Base-by-base conservation (phyloP, 2,113 vertebrate species). In the Polyodon spathula region DNA sequence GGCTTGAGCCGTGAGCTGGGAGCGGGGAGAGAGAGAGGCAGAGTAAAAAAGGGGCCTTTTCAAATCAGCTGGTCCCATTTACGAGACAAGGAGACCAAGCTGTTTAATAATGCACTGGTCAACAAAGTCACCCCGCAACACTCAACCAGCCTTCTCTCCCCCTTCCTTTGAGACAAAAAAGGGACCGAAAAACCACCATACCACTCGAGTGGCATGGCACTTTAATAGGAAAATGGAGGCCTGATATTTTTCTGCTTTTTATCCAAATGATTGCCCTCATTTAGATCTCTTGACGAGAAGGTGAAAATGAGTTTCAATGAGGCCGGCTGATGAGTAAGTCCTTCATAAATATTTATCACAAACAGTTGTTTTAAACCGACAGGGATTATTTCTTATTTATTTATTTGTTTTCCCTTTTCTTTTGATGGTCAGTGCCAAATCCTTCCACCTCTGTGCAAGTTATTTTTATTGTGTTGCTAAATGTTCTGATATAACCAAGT, bases 231-330 rank as follows among this genome's bases (percentile, higher is more conserved):
- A 12, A 12, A 12, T 7, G 43, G 43, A 16, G 16, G 16, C 53
- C 37, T 11, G 73, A 76, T 76, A 27, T 17, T 37, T 54, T 74
- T 73, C 71, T 51, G 70, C 71, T 77, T 80, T 80, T 81, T 80
- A 79, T 82, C 80, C 67, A 66, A 84, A 81, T 81, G 80, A 82
- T 83, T 82, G 73, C 76, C 79, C 83, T 78, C 77, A 82, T 84
- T 83, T 84, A 83, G 79, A 81, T 84, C 77, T 54, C 71, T 71
- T 66, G 71, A 74, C 61, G 69, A 70, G 72, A 71, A 75, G 76
- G 77, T 81, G 80, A 76, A 73, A 80, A 78, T 65, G 71, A 56
- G 71, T 66, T 70, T 71, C 65, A 73, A 77, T 77, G 58, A 52
- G 57, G 60, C 51, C 37, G 63, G 40, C 40, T 41, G 14, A 40